Percentiles rank a stretch among this genome's conserved stretches.
Evolutionary conservation across 2,888 invertebrate genomes (phyloP).

Genomic region (Napeogenes inachia): DNA sequence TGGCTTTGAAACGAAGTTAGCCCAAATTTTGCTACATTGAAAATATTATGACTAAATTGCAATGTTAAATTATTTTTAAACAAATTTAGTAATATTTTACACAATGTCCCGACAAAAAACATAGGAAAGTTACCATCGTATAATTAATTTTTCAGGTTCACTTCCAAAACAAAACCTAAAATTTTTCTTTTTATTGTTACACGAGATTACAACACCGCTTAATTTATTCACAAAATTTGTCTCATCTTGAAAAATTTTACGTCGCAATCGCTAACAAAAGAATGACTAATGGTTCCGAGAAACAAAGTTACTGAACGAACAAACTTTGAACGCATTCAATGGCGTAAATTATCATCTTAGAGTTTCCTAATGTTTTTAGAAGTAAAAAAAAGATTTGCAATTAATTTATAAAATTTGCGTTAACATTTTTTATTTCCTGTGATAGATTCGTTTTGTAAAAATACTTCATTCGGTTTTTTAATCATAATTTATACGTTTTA

Average conservation of each 20-base stretch:
- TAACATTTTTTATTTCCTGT: too few species aligned
- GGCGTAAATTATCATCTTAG: slow-evolving; percentile 67
- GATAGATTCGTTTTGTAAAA: too few species aligned
- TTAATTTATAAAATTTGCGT: too few species aligned
- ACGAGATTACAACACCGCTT: slow-evolving; percentile 68
- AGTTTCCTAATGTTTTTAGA: slow-evolving; percentile 47
- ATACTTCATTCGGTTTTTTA: too few species aligned
- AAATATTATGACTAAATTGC: too few species aligned
- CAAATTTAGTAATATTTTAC: slow-evolving; percentile 32
- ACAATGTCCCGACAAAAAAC: slow-evolving; percentile 10
- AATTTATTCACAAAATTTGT: slow-evolving; percentile 76
- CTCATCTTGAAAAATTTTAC: slow-evolving; percentile 70
- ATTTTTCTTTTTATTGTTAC: slow-evolving; percentile 55
- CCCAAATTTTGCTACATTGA: too few species aligned
- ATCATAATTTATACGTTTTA: too few species aligned
- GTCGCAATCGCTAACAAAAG: slow-evolving; percentile 65
- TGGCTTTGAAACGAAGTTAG: too few species aligned
- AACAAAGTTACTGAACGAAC: slow-evolving; percentile 68
- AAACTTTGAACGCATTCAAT: slow-evolving; percentile 63
- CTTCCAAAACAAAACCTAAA: slow-evolving; percentile 39
- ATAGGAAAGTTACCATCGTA: slow-evolving; percentile 13
- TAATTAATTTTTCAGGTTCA: slow-evolving; percentile 39
- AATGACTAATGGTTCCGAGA: slow-evolving; percentile 70
- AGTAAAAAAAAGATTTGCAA: slow-evolving; percentile 11
- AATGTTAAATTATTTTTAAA: too few species aligned